Percentiles rank a stretch among this genome's conserved stretches.
Evolutionary conservation across 2,113 vertebrate species (phyloP).

Genomic region (Vimba vimba): DNA sequence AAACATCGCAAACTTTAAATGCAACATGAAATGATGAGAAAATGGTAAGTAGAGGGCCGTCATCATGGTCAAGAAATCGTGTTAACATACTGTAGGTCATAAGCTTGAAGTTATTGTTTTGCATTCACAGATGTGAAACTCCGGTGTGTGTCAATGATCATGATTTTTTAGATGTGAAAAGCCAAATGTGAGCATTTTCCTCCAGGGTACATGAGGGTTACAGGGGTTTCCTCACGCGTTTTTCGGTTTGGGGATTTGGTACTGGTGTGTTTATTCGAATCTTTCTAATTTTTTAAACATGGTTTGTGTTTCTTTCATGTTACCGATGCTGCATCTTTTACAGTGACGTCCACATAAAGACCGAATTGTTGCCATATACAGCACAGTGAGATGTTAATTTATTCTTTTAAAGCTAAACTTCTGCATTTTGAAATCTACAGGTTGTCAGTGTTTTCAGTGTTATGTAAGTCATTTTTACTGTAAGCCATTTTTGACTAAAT

Average conservation of each 20-base stretch:
- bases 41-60: slow-evolving; percentile 46
- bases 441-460: slow-evolving; percentile 26
- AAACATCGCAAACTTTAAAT: slow-evolving; percentile 40
- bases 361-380: not conserved
- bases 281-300: not conserved
- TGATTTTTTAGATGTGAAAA: slow-evolving; percentile 54
- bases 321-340: not conserved
- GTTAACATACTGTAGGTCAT: slow-evolving; percentile 39
- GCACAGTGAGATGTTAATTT: not conserved
- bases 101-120: slow-evolving; percentile 52
- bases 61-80: slow-evolving; percentile 43
- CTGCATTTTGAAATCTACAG: slow-evolving; percentile 4
- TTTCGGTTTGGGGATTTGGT: slow-evolving; percentile 47
- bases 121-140: slow-evolving; percentile 51
- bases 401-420: slow-evolving; percentile 20
- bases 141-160: slow-evolving; percentile 49
- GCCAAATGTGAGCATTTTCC: slow-evolving; percentile 38
- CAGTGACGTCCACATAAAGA: not conserved
- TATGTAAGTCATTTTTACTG: not conserved
- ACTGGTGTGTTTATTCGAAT: slow-evolving; percentile 45
- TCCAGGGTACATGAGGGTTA: slow-evolving; percentile 42
- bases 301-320: slow-evolving; percentile 35
- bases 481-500: not conserved
- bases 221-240: slow-evolving; percentile 2
- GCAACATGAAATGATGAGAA: slow-evolving; percentile 56